These are phyloP conservation scores for Atta colombica DNA, from an alignment of 1,140 invertebrate genomes.

Conservation along the genomic window DNA sequence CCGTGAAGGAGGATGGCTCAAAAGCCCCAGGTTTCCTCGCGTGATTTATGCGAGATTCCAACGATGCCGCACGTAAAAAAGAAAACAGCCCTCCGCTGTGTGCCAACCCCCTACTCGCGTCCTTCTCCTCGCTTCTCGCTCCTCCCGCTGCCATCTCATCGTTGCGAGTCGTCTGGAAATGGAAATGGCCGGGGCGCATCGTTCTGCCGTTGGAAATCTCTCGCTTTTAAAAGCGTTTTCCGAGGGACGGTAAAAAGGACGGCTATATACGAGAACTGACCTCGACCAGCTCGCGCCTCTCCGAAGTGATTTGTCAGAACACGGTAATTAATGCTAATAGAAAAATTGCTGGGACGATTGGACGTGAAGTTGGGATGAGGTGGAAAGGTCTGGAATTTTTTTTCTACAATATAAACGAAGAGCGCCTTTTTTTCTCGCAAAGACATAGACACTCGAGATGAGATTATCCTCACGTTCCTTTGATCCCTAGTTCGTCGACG, in stretches of 20 bases:
- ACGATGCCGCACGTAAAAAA: conserved; percentile 70
- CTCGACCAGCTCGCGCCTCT: neutral
- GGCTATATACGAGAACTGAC: conserved; percentile 4
- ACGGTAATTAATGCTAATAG: conserved; percentile 63
- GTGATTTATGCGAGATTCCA: conserved; percentile 75
- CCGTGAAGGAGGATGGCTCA: conserved; percentile 52
- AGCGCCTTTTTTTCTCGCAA: neutral
- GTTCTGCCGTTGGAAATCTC: conserved; percentile 50
- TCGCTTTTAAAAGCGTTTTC: conserved; percentile 51
- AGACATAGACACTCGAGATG: neutral
- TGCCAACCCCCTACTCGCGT: conserved; percentile 14
- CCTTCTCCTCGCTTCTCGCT: neutral
- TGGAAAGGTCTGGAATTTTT: conserved; percentile 1
- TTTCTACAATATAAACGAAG: conserved; percentile 1
- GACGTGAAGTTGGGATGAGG: neutral
- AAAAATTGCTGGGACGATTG: conserved; percentile 43
- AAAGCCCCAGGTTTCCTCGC: conserved; percentile 53
- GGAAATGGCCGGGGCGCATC: conserved; percentile 66
- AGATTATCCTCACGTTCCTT: conserved; percentile 25
- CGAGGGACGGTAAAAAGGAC: conserved; percentile 36
- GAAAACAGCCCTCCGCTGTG: conserved; percentile 62
- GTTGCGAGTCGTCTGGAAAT: conserved; percentile 67
- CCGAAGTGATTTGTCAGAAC: conserved; percentile 45
- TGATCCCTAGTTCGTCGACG: neutral
- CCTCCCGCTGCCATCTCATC: neutral